phyloP scores from a whole-genome alignment of 2,888 invertebrate species.

The Tenthredo mesomela region DNA sequence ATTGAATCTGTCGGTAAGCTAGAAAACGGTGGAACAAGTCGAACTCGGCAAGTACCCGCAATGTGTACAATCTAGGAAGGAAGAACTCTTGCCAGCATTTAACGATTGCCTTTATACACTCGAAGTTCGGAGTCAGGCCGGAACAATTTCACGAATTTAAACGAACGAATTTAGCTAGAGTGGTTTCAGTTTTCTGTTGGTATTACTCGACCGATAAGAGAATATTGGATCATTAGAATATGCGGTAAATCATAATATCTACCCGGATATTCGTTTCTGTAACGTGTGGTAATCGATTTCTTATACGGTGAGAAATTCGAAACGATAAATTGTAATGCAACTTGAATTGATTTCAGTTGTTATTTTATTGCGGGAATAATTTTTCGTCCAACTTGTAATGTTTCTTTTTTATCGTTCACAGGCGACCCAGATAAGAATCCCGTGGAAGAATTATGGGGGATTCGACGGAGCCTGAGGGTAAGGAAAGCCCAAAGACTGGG shows the following conservation, averaged over 20 bases:
- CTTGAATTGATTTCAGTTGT: not conserved
- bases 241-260: not conserved
- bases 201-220: not conserved
- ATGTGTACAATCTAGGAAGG: not conserved
- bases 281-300: not conserved
- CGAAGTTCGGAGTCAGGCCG: not conserved
- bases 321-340: not conserved
- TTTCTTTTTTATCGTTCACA: slow-evolving; percentile 14
- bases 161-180: not conserved
- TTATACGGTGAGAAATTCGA: too few relatives aligned
- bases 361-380: not conserved
- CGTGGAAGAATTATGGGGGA: slow-evolving; percentile 34
- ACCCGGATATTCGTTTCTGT: not conserved
- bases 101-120: not conserved
- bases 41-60: not conserved
- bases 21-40: not conserved
- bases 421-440: slow-evolving; percentile 29
- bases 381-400: not conserved
- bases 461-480: slow-evolving; percentile 26
- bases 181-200: not conserved
- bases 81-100: not conserved
- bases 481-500: not conserved
- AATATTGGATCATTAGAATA: not conserved
- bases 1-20: not conserved
- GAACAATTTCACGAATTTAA: not conserved